These are phyloP conservation scores for Antennarius striatus DNA, from an alignment of 2,113 vertebrate genomes.

Conservation along the genomic window DNA sequence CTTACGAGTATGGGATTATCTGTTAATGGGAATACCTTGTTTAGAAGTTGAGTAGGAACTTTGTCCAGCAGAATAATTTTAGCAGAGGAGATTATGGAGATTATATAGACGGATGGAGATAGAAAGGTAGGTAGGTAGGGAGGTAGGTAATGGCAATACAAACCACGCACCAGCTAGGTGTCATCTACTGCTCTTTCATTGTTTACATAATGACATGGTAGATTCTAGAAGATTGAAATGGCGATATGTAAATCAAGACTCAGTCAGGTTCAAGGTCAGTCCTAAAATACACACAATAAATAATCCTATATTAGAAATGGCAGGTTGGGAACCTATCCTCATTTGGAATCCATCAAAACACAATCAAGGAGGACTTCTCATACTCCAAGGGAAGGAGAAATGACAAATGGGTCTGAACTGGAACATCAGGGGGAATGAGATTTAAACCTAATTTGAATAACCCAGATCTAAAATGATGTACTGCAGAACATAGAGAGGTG, in stretches of 20 bases:
- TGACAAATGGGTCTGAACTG: slow-evolving; percentile 55
- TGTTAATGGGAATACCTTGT: too few relatives aligned
- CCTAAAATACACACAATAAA: not conserved
- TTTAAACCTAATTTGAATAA: slow-evolving; percentile 70
- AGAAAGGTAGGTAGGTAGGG: too few relatives aligned
- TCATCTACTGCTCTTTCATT: too few relatives aligned
- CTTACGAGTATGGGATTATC: too few relatives aligned
- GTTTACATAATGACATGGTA: too few relatives aligned
- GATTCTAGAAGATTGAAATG: not conserved
- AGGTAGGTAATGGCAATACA: too few relatives aligned
- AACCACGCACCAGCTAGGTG: too few relatives aligned
- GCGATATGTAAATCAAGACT: not conserved
- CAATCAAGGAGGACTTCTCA: slow-evolving; percentile 10
- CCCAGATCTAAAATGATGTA: slow-evolving; percentile 62
- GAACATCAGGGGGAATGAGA: slow-evolving; percentile 18
- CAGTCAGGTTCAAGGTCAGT: not conserved
- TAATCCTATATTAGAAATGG: not conserved
- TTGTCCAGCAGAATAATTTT: too few relatives aligned
- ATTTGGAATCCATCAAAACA: slow-evolving; percentile 37
- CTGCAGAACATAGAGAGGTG: slow-evolving; percentile 40
- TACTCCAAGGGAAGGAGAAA: slow-evolving; percentile 12
- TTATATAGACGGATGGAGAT: too few relatives aligned
- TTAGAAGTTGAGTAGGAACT: too few relatives aligned
- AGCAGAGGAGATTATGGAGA: too few relatives aligned
- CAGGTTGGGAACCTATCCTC: not conserved